Percentiles rank a stretch among this genome's conserved stretches.
Evolutionary conservation across 2,113 vertebrate species (phyloP).

Genomic region (Opisthocomus hoazin): DNA sequence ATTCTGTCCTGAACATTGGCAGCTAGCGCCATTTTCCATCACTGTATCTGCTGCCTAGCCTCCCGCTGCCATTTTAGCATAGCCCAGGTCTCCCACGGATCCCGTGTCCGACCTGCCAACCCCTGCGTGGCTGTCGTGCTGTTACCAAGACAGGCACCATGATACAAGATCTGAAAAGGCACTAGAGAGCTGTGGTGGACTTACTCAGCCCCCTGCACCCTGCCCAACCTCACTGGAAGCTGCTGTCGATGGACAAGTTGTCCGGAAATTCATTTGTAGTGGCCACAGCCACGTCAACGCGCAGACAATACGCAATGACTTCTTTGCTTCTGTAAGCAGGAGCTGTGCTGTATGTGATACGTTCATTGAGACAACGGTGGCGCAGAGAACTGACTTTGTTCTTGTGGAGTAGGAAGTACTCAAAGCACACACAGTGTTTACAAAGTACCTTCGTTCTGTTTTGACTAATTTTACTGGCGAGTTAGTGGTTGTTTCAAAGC

Average conservation of each 20-base stretch:
- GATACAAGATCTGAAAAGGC: not conserved
- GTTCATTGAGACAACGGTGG: not conserved
- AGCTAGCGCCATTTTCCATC: not conserved
- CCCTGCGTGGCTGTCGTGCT: not conserved
- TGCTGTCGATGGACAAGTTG: not conserved
- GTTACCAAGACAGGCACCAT: not conserved
- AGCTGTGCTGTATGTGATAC: not conserved
- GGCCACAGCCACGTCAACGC: not conserved
- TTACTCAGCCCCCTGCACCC: not conserved
- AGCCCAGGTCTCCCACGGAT: not conserved
- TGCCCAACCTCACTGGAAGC: not conserved
- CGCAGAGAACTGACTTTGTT: not conserved
- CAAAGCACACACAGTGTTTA: constrained; percentile 8
- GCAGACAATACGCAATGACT: not conserved
- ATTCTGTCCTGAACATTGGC: fast-evolving
- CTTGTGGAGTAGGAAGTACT: not conserved
- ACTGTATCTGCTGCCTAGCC: not conserved
- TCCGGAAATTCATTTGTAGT: not conserved
- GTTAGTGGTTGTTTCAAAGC: constrained; percentile 33
- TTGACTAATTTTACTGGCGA: constrained; percentile 30
- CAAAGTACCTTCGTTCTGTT: not conserved
- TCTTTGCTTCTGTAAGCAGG: fast-evolving
- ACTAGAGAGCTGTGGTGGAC: not conserved
- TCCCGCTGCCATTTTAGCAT: not conserved
- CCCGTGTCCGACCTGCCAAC: not conserved